Evolutionary conservation across 2,888 invertebrate species (phyloP), one percentile per base, ranked within the genome.

Genomic region (Catocala fraxini): DNA sequence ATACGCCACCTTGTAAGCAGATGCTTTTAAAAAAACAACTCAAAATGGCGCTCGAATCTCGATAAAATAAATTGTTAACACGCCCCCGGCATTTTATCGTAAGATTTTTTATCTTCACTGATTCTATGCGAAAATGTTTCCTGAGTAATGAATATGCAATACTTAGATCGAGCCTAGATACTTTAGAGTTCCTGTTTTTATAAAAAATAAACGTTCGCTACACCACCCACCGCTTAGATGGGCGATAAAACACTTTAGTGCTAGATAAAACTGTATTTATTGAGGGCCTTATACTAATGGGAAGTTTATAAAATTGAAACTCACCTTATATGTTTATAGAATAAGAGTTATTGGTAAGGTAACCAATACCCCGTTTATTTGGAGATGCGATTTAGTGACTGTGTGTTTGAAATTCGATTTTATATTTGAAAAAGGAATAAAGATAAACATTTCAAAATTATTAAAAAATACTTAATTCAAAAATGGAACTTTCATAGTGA

Each of bases 1-100:
- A 82, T 86, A 87, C 82, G 74, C 84, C 90, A 91, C 90, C 90
- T 90, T 90, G 86, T 83, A 83, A 77, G 89, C 90, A 90, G 88
- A 89, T 90, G 90, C 63, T 76, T 53, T 61, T 57, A 61, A 73
- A 73, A 77, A 76, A 79, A 79, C 71, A 73, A 74, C 68, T 70
- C 47, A 81, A 83, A 81, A 87, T 81, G 75, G 79, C 73, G 70
- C 66, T 77, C 70, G 80, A 87, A 89, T 89, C 87, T 83, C 84
- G 77, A 81, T 76, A 87, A 83, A 89, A 91, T 91, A 89, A 91
- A 92, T 90, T 88, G 87, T 89, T 87, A 85, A 82, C 84, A 85
- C 90, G 86, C 92, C 87, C 76, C 62, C 66, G 82, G 91, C 86
- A 80, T 77, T 82, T 79, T 79, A 88, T 87, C 84, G 87, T 70